Evolutionary conservation across 2,113 vertebrate genomes (phyloP).

Genomic region (Pelecanoides urinatrix): DNA sequence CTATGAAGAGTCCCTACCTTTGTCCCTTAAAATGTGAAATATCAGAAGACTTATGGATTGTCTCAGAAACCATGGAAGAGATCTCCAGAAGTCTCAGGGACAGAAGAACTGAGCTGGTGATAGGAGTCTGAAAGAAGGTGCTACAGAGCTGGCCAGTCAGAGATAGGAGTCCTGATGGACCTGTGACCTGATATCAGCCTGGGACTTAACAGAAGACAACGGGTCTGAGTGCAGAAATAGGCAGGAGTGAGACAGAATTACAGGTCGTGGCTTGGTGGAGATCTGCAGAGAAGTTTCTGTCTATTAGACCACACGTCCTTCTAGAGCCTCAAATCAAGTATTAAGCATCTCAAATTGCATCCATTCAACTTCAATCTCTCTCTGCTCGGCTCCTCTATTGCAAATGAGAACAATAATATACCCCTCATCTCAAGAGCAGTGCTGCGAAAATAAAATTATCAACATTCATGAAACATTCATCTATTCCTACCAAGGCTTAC

Average conservation of each 20-base stretch:
- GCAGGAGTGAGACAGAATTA: background rate
- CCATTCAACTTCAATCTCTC: background rate
- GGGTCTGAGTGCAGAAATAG: background rate
- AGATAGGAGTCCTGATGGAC: background rate
- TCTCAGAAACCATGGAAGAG: background rate
- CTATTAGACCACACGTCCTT: background rate
- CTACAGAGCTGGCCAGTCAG: background rate
- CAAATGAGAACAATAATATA: conserved; percentile 44
- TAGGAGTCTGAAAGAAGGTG: background rate
- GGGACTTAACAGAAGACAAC: background rate
- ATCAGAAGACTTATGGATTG: background rate
- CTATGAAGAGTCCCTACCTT: background rate
- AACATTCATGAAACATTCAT: conserved; percentile 47
- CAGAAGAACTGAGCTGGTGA: background rate
- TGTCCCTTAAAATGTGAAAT: background rate
- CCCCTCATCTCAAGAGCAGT: conserved; percentile 20
- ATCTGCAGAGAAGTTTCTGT: background rate
- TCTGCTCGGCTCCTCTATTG: background rate
- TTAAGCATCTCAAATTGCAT: background rate
- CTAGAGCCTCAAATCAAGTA: background rate
- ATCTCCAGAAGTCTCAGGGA: background rate
- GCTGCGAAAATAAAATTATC: conserved; percentile 43
- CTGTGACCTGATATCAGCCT: background rate
- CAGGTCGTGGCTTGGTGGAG: background rate
- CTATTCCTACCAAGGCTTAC: background rate